Conservation (phyloP, 2,113 vertebrate species). For the Anarhynchus alexandrinus region DNA sequence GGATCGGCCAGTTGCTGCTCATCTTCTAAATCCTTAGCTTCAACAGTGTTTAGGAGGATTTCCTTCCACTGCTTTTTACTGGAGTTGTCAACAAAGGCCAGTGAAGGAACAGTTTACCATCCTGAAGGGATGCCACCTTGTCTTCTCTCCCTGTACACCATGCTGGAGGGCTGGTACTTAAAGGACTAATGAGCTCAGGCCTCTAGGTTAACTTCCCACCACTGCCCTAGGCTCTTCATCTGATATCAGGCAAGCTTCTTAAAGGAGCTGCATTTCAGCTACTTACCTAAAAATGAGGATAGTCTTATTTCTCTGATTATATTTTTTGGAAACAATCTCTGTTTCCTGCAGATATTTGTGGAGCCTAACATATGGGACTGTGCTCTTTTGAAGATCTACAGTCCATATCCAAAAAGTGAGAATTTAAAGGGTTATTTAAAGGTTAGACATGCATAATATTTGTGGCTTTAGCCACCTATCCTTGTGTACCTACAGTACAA, state of each 20-base stretch:
- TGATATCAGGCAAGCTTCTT: background rate
- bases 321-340: background rate
- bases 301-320: background rate
- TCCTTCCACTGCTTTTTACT: background rate
- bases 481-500: background rate
- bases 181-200: background rate
- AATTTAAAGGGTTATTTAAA: background rate
- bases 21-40: background rate
- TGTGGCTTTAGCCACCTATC: background rate
- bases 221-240: background rate
- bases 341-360: background rate
- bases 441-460: background rate
- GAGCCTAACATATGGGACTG: background rate
- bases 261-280: background rate
- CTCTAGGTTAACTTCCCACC: background rate
- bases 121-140: background rate
- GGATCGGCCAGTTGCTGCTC: background rate
- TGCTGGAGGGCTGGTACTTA: background rate
- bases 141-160: background rate
- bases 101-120: background rate
- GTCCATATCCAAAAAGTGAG: background rate
- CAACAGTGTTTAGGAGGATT: background rate
- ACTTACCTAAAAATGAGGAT: background rate
- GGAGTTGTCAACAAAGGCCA: background rate
- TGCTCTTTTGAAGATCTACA: background rate